These are phyloP conservation scores for Mamestra configurata DNA, from an alignment of 1,140 invertebrate species.

Conservation along the genomic window DNA sequence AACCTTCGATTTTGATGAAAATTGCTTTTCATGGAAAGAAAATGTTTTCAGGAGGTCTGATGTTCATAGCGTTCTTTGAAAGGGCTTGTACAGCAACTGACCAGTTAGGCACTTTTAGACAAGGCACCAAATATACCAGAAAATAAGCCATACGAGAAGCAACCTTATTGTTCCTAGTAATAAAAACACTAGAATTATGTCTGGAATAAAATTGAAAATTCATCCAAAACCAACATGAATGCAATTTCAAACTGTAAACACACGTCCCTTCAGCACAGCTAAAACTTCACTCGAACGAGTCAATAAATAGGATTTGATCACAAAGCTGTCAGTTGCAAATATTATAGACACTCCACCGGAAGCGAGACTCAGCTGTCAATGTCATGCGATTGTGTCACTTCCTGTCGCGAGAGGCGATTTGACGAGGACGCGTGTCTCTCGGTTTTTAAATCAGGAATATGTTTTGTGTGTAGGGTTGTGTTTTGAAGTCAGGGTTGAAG, in stretches of 20 bases:
- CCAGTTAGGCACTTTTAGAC: too few species aligned
- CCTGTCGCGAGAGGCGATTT: slow-evolving; percentile 25
- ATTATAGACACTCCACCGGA: slow-evolving; percentile 38
- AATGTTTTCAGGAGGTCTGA: too few species aligned
- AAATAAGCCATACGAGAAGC: too few species aligned
- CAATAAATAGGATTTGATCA: slow-evolving; percentile 47
- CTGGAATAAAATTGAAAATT: too few species aligned
- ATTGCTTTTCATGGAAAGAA: neutral
- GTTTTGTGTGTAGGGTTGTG: neutral
- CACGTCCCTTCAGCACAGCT: neutral
- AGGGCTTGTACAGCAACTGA: too few species aligned
- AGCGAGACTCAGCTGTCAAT: slow-evolving; percentile 38
- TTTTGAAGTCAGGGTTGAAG: neutral
- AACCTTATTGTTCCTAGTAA: too few species aligned
- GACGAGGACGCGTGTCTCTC: slow-evolving; percentile 34
- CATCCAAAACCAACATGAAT: neutral
- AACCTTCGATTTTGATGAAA: neutral
- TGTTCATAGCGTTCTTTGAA: too few species aligned
- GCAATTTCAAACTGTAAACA: neutral
- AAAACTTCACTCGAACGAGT: slow-evolving; percentile 6
- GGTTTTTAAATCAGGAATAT: slow-evolving; percentile 33
- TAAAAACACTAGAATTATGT: too few species aligned
- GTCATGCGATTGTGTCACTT: slow-evolving; percentile 33
- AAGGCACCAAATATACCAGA: too few species aligned
- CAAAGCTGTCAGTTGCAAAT: slow-evolving; percentile 47